A percentile compares a stretch with the other conserved stretches of the same genome.
Conservation (phyloP, 2,888 invertebrate genomes). For the Lochmaea crataegi region DNA sequence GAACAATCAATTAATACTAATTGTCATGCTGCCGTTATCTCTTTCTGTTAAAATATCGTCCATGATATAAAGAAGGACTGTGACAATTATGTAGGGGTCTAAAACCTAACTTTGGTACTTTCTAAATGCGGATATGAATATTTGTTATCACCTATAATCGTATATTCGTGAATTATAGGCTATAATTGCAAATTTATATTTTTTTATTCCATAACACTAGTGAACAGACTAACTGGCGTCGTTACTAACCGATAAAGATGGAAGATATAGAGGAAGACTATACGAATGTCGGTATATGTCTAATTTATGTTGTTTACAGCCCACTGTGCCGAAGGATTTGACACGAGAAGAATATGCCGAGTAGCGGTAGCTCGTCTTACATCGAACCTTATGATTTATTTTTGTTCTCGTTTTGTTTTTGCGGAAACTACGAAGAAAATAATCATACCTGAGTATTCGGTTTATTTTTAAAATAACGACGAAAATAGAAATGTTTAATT, state of each 20-base stretch:
- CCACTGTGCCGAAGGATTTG: constrained; percentile 19
- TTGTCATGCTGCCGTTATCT: no score
- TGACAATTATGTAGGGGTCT: no score
- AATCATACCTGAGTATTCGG: not conserved
- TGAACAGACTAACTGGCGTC: constrained; percentile 12
- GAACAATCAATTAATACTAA: no score
- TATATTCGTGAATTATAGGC: no score
- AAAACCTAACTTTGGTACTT: no score
- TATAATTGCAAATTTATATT: no score
- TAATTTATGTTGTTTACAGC: constrained; percentile 23
- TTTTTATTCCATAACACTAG: no score
- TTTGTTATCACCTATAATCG: no score
- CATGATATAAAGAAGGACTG: no score
- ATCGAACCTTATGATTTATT: constrained; percentile 17
- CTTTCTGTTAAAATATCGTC: no score
- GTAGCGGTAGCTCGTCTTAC: constrained; percentile 8
- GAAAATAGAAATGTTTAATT: constrained; percentile 4
- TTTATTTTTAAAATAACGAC: constrained; percentile 5
- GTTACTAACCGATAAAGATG: constrained; percentile 13
- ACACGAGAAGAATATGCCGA: constrained; percentile 1
- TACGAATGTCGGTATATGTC: constrained; percentile 10
- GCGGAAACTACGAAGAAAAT: not conserved
- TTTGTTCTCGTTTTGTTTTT: constrained; percentile 5
- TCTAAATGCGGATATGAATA: no score
- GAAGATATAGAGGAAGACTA: constrained; percentile 16